Evolutionary conservation across 2,113 vertebrate species (phyloP).

Genomic region (Elephantulus edwardii): DNA sequence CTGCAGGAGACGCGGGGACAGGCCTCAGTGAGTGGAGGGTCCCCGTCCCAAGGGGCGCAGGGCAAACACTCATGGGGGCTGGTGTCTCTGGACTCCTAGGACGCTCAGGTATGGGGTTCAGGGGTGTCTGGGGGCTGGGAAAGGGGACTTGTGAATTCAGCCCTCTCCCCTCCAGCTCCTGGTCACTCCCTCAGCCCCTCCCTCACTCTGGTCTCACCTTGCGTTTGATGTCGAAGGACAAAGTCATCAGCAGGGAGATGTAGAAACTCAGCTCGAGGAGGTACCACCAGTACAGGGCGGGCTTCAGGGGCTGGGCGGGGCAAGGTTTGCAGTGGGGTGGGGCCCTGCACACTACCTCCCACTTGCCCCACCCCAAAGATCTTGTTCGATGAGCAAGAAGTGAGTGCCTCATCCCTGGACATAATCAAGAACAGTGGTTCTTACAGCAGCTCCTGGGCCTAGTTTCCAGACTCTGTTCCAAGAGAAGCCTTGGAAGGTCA

Average conservation of each 20-base stretch:
- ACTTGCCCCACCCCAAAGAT: too few relatives aligned
- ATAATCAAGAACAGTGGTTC: neutral
- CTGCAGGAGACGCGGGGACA: constrained; percentile 78
- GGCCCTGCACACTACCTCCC: too few relatives aligned
- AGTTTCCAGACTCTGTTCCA: too few relatives aligned
- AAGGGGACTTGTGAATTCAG: too few relatives aligned
- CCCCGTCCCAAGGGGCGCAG: neutral
- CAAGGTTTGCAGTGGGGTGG: neutral
- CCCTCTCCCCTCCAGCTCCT: neutral
- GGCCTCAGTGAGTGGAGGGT: too few relatives aligned
- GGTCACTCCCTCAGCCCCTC: neutral
- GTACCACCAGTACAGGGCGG: constrained; percentile 92
- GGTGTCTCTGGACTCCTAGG: neutral
- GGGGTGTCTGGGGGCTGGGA: neutral
- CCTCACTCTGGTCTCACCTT: constrained; percentile 88
- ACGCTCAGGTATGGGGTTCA: neutral
- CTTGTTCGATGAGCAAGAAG: too few relatives aligned
- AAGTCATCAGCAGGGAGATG: constrained; percentile 89
- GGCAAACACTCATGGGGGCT: too few relatives aligned
- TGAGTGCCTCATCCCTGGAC: neutral
- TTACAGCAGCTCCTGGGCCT: neutral
- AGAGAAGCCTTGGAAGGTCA: too few relatives aligned
- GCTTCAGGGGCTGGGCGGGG: constrained; percentile 83
- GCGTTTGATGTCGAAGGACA: constrained; percentile 93
- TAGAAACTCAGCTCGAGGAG: constrained; percentile 93